These are phyloP conservation scores for Aphelocoma californica DNA, from an alignment of 2,797 vertebrate genomes.

Conservation along the genomic window DNA sequence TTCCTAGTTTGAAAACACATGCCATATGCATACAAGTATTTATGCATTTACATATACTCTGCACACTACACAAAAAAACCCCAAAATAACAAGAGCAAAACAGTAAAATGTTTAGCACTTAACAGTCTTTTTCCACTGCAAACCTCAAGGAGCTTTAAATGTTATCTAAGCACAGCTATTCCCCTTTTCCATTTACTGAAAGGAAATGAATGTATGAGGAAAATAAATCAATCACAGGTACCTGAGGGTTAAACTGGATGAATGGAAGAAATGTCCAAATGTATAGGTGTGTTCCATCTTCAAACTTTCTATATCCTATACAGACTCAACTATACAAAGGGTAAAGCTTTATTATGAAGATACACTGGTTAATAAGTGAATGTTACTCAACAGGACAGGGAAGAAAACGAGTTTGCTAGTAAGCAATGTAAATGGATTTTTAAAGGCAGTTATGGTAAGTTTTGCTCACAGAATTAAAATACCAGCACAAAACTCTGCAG, in stretches of 20 bases:
- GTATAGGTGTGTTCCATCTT: not conserved
- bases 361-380: accelerated
- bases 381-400: not conserved
- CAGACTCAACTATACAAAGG: not conserved
- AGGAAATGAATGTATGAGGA: not conserved
- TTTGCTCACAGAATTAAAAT: not conserved
- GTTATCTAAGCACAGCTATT: not conserved
- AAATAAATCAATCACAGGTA: not conserved
- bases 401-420: not conserved
- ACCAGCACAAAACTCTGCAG: not conserved
- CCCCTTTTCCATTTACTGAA: not conserved
- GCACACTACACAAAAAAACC: too few relatives aligned
- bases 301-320: not conserved
- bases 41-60: not conserved
- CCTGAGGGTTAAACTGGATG: not conserved
- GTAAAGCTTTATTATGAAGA: not conserved
- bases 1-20: not conserved
- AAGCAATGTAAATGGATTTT: not conserved
- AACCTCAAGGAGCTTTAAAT: not conserved
- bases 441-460: not conserved
- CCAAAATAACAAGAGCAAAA: not conserved
- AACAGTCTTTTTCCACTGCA: not conserved
- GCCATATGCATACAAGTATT: not conserved
- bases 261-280: not conserved
- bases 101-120: not conserved